phyloP scores from a whole-genome alignment of 2,797 vertebrate genomes.

The Buphagus erythrorhynchus region DNA sequence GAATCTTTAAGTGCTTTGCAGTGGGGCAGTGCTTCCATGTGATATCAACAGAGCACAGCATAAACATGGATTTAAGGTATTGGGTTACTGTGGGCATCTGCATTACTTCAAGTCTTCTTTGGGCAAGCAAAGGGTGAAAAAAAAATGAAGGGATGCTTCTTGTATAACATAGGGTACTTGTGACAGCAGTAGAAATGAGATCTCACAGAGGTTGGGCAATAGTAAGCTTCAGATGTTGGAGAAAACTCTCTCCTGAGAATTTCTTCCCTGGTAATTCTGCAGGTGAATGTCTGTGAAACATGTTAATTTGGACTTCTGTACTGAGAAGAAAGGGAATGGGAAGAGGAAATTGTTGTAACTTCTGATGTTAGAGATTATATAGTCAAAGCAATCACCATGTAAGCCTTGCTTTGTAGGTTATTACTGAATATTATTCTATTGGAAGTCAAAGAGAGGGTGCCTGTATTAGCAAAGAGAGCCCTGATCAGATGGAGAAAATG shows the following conservation, averaged over 20 bases:
- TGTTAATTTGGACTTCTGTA: background rate
- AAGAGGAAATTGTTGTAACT: background rate
- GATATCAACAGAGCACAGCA: accelerated
- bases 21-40: accelerated
- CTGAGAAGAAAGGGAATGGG: background rate
- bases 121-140: background rate
- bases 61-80: background rate
- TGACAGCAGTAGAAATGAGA: background rate
- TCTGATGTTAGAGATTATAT: background rate
- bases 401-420: background rate
- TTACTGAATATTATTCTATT: background rate
- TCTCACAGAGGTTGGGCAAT: background rate
- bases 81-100: background rate
- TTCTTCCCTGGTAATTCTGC: background rate
- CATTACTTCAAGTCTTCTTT: background rate
- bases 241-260: background rate
- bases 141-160: background rate
- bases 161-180: accelerated
- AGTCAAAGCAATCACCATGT: accelerated
- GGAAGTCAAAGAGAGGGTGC: background rate
- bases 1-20: background rate
- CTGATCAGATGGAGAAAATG: background rate
- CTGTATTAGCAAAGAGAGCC: background rate
- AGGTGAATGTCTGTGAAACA: background rate
- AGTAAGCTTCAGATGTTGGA: background rate